A percentile compares a stretch with the other conserved stretches of the same genome.
Conservation (phyloP, 1,140 invertebrate genomes). For the Calliopsis andreniformis region DNA sequence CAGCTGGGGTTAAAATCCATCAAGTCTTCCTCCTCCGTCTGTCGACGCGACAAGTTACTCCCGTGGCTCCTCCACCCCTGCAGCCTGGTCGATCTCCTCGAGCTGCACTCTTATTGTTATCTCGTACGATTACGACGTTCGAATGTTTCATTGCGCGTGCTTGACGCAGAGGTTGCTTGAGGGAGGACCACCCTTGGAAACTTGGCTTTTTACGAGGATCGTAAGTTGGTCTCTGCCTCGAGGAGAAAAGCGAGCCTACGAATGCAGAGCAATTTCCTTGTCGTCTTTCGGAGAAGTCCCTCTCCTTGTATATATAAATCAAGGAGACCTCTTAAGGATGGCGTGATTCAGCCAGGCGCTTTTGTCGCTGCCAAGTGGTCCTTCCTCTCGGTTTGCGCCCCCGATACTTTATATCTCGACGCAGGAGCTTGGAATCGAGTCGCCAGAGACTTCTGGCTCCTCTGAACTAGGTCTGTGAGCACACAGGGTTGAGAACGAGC, state of each 20-base stretch:
- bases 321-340: conserved; percentile 67
- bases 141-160: not conserved
- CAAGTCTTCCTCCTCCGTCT: conserved; percentile 66
- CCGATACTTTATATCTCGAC: conserved; percentile 43
- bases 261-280: conserved; percentile 72
- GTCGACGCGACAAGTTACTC: conserved; percentile 44
- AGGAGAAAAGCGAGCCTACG: conserved; percentile 43
- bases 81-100: not conserved
- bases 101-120: conserved; percentile 12
- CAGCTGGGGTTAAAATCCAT: conserved; percentile 78
- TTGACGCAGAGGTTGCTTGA: not conserved
- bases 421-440: conserved; percentile 35
- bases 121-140: not conserved
- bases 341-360: conserved; percentile 74
- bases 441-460: not conserved
- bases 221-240: not conserved
- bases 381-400: conserved; percentile 63
- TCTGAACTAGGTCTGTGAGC: too few relatives aligned
- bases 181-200: conserved; percentile 15
- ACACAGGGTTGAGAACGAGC: too few relatives aligned
- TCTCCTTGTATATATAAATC: conserved; percentile 71
- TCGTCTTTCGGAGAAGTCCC: conserved; percentile 61
- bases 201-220: conserved; percentile 52
- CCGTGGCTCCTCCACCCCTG: conserved; percentile 4
- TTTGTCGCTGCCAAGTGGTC: conserved; percentile 70